A percentile compares a stretch with the other conserved stretches of the same genome.
These are phyloP conservation scores for Ceyx melanurus DNA, from an alignment of 2,113 vertebrate species.

Conservation along the genomic window DNA sequence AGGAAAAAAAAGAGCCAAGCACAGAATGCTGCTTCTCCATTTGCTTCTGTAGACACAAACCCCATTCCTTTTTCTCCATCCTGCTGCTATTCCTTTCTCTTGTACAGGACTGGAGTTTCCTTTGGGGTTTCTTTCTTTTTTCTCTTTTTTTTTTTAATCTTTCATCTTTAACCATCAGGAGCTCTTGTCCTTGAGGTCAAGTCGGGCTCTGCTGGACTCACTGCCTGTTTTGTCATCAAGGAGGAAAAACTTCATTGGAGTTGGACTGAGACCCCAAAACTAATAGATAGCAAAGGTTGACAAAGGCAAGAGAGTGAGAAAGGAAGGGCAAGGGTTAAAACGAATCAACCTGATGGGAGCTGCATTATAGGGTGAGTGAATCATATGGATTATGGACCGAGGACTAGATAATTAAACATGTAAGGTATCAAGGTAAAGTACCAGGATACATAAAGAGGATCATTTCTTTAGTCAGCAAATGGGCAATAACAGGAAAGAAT, in stretches of 20 bases:
- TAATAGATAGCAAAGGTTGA: neutral
- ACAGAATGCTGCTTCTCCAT: neutral
- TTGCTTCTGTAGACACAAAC: neutral
- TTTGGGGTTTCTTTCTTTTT: neutral
- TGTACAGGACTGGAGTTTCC: neutral
- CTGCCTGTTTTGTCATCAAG: neutral
- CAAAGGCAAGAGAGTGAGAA: neutral
- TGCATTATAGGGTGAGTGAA: constrained; percentile 50
- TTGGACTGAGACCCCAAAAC: neutral
- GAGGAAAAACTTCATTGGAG: neutral
- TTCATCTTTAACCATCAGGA: neutral
- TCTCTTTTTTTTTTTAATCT: neutral
- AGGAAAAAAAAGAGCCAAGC: neutral
- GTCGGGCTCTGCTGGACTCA: neutral
- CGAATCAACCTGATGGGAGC: constrained; percentile 9
- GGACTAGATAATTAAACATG: constrained; percentile 81
- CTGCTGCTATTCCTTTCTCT: neutral
- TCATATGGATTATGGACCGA: constrained; percentile 76
- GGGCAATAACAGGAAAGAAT: constrained; percentile 84
- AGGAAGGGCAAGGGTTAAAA: constrained; percentile 52
- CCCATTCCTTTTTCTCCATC: neutral
- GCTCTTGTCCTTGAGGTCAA: neutral
- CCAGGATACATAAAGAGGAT: constrained; percentile 83
- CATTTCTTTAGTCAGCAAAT: constrained; percentile 86
- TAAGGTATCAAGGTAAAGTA: constrained; percentile 84